phyloP scores from a whole-genome alignment of 2,113 vertebrate species.

The Atlantisia rogersi region DNA sequence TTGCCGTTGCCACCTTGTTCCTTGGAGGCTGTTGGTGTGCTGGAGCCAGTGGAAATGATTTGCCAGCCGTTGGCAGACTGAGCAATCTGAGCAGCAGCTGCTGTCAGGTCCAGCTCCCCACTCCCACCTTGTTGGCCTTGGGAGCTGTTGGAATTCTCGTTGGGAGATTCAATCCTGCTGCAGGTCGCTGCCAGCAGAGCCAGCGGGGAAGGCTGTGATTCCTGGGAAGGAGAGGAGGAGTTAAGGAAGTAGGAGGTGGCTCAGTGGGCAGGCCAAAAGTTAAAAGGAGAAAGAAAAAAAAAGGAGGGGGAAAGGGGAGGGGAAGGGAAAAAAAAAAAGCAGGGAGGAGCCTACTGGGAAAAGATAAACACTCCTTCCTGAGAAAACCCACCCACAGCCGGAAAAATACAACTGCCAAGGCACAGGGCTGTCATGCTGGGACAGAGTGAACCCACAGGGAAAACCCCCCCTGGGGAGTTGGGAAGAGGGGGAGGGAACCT shows the following conservation, averaged over 20 bases:
- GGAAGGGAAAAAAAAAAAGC: not conserved
- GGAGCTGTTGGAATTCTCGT: slow-evolving; percentile 85
- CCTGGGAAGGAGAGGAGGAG: slow-evolving; percentile 76
- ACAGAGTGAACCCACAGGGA: not conserved
- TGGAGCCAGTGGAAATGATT: slow-evolving; percentile 83
- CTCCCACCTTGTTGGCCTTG: slow-evolving; percentile 80
- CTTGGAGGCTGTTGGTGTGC: slow-evolving; percentile 79
- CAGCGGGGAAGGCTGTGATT: slow-evolving; percentile 93
- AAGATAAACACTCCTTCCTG: slow-evolving; percentile 60
- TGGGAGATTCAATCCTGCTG: slow-evolving; percentile 94
- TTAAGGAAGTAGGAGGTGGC: slow-evolving; percentile 10
- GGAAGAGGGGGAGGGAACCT: not conserved
- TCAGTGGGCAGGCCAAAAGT: not conserved
- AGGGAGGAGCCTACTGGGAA: slow-evolving; percentile 9
- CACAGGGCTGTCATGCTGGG: not conserved
- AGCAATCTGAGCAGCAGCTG: slow-evolving; percentile 82
- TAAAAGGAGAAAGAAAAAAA: not conserved
- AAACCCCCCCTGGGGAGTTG: not conserved
- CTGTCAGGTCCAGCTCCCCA: slow-evolving; percentile 85
- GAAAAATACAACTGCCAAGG: slow-evolving; percentile 35
- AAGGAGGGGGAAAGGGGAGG: not conserved
- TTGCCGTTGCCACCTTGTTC: slow-evolving; percentile 70
- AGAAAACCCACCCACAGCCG: slow-evolving; percentile 32
- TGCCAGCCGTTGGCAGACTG: slow-evolving; percentile 93
- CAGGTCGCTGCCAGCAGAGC: slow-evolving; percentile 96